phyloP scores from a whole-genome alignment of 1,140 invertebrate species.

The Halesus radiatus region DNA sequence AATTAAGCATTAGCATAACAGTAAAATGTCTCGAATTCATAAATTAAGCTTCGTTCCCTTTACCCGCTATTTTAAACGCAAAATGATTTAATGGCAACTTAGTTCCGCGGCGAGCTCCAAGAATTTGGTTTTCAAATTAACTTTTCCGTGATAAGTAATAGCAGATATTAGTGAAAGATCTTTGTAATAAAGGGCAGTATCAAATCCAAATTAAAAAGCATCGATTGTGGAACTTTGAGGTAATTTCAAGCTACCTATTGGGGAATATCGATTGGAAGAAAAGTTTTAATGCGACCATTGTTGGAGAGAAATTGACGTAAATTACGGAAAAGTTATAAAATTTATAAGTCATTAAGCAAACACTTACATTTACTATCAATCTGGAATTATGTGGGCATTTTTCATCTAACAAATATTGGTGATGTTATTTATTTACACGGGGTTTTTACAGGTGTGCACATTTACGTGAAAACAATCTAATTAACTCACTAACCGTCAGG shows the following conservation, averaged over 20 bases:
- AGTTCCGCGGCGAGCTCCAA: constrained; percentile 10
- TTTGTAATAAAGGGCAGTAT: constrained; percentile 12
- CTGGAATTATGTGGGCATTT: no score
- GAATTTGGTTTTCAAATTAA: constrained; percentile 35
- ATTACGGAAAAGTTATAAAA: no score
- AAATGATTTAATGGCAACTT: constrained; percentile 29
- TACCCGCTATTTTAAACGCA: constrained; percentile 32
- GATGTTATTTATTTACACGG: no score
- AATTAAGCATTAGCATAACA: constrained; percentile 9
- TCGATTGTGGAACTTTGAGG: neutral
- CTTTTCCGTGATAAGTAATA: constrained; percentile 15
- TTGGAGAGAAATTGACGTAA: no score
- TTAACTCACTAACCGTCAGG: no score
- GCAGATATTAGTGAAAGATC: constrained; percentile 23
- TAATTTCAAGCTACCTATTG: neutral
- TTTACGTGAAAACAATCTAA: no score
- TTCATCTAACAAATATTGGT: no score
- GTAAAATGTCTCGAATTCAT: constrained; percentile 13
- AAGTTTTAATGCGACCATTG: no score
- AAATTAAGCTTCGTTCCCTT: constrained; percentile 14
- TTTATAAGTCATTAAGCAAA: no score
- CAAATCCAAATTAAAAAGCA: constrained; percentile 12
- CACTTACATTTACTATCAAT: no score
- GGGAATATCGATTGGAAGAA: no score
- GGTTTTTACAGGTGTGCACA: no score